Conservation (phyloP, 2,888 invertebrate genomes). For the Caenorhabditis virilis region DNA sequence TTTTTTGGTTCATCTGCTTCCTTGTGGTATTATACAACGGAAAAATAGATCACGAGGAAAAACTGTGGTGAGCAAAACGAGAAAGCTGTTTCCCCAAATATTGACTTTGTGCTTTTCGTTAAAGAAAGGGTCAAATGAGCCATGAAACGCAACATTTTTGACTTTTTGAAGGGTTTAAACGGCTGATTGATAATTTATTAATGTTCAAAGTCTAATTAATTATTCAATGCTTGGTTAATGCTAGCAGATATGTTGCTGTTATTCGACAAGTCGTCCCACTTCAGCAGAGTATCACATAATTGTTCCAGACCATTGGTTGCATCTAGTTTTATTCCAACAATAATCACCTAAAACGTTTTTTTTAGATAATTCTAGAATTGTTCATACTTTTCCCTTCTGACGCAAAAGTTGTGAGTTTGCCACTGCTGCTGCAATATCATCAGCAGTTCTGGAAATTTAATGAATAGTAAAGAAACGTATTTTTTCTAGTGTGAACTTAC, state of each 20-base stretch:
- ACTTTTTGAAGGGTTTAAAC: conserved; percentile 2
- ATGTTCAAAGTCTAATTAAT: too few species aligned
- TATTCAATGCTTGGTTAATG: conserved; percentile 17
- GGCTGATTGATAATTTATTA: too few species aligned
- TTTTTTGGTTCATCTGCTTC: too few species aligned
- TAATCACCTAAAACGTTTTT: conserved; percentile 13
- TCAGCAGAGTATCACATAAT: conserved; percentile 15
- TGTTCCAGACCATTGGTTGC: conserved; percentile 1
- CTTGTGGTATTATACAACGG: too few species aligned
- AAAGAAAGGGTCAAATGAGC: conserved; percentile 13
- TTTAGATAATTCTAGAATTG: not conserved
- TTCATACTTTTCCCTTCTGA: conserved; percentile 16
- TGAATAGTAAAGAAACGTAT: not conserved
- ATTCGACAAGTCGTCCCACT: conserved; percentile 13
- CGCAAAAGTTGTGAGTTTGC: conserved; percentile 6
- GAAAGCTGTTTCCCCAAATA: conserved; percentile 35
- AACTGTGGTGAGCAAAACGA: conserved; percentile 4
- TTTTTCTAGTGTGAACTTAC: conserved; percentile 7
- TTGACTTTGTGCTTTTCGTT: conserved; percentile 37
- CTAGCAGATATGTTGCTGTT: conserved; percentile 7
- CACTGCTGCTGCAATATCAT: conserved; percentile 3
- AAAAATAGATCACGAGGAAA: conserved; percentile 30
- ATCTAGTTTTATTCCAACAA: conserved; percentile 13
- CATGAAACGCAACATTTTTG: conserved; percentile 9
- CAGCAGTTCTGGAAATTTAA: conserved; percentile 9